Percentiles rank a stretch among this genome's conserved stretches.
Evolutionary conservation across 2,888 invertebrate species (phyloP).

Genomic region (Netelia virgata): DNA sequence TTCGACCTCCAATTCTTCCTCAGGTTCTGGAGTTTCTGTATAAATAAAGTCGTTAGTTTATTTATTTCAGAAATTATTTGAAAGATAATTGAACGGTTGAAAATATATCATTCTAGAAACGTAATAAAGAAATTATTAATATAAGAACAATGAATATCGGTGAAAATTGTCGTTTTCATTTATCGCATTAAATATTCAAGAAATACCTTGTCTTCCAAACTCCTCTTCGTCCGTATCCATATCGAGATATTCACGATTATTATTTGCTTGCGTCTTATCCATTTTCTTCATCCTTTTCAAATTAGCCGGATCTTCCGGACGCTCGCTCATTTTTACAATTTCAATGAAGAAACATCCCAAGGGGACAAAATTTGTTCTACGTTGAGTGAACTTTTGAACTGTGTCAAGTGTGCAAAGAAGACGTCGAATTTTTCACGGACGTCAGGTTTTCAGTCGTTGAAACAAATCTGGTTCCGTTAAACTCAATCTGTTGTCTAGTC

Average conservation of each 20-base stretch:
- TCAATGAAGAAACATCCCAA: too few relatives aligned
- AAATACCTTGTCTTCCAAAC: constrained; percentile 80
- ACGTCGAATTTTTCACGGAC: too few relatives aligned
- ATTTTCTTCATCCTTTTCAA: constrained; percentile 68
- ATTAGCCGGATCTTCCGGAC: constrained; percentile 47
- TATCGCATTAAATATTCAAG: not conserved
- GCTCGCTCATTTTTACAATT: constrained; percentile 57
- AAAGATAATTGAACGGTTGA: not conserved
- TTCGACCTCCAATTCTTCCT: constrained; percentile 81
- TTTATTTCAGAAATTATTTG: not conserved
- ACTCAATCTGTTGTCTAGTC: not conserved
- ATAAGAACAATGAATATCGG: too few relatives aligned
- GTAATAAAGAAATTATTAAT: too few relatives aligned
- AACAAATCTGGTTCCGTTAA: too few relatives aligned
- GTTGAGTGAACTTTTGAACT: too few relatives aligned
- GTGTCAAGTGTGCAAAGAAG: too few relatives aligned
- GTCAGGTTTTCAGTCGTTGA: too few relatives aligned
- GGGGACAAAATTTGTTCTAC: not conserved
- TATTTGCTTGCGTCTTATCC: constrained; percentile 76
- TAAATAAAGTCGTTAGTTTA: constrained; percentile 28
- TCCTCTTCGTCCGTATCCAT: constrained; percentile 83
- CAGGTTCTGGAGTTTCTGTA: constrained; percentile 83
- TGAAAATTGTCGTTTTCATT: not conserved
- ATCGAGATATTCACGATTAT: constrained; percentile 81
- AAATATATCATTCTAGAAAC: too few relatives aligned